Evolutionary conservation across 2,888 invertebrate genomes (phyloP).

Genomic region (Drepana falcataria): DNA sequence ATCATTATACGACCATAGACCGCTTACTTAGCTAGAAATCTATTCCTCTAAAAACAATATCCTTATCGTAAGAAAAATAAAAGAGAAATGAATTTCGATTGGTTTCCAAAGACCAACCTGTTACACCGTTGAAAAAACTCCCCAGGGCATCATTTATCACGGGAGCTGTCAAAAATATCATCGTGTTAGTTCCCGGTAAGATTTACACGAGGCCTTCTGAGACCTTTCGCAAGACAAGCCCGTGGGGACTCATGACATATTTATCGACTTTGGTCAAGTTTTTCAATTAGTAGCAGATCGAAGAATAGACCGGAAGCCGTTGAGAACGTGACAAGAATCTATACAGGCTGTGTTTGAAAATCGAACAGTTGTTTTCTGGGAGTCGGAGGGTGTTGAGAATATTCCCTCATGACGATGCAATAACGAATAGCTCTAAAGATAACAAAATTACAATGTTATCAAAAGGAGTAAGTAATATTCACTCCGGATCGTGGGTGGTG

Average conservation of each 20-base stretch:
- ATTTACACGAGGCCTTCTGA: conserved; percentile 22
- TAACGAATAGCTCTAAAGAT: too few species aligned
- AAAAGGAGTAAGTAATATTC: too few species aligned
- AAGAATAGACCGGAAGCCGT: not conserved
- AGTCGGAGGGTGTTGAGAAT: too few species aligned
- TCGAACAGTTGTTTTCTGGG: too few species aligned
- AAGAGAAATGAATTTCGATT: conserved; percentile 20
- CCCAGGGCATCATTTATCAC: conserved; percentile 22
- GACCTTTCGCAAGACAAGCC: conserved; percentile 14
- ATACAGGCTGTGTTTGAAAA: too few species aligned
- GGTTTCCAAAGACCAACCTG: conserved; percentile 21
- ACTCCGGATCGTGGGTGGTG: too few species aligned
- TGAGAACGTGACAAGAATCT: too few species aligned
- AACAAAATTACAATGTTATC: too few species aligned
- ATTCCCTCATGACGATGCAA: too few species aligned
- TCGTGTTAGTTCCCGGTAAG: conserved; percentile 23
- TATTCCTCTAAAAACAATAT: conserved; percentile 8
- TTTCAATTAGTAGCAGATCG: conserved; percentile 18
- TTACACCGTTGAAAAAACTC: conserved; percentile 24
- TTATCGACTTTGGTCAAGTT: conserved; percentile 15
- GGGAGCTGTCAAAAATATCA: conserved; percentile 32
- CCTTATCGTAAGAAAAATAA: conserved; percentile 29
- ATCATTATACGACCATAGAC: too few species aligned
- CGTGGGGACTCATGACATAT: conserved; percentile 27
- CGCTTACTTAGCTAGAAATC: not conserved